A percentile compares a stretch with the other conserved stretches of the same genome.
Evolutionary conservation across 2,797 vertebrate genomes (phyloP).

Genomic region (Premnoplex brunnescens): DNA sequence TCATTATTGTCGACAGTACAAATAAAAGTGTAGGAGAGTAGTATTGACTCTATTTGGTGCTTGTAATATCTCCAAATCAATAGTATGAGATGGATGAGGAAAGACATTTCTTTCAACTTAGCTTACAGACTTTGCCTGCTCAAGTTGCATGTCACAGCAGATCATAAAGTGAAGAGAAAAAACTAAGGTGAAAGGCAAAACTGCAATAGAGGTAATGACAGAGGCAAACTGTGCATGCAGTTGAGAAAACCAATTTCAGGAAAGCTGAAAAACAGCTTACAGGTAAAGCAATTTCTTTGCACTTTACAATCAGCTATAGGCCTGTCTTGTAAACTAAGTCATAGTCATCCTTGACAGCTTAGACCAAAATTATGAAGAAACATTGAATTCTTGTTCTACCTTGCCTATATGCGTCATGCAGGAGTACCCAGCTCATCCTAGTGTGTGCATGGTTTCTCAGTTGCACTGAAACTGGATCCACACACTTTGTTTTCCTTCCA

Average conservation of each 20-base stretch:
- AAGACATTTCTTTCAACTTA: background rate
- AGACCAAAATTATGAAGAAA: background rate
- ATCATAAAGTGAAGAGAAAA: background rate
- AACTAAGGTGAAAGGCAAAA: background rate
- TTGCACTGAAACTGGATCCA: background rate
- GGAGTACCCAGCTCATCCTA: background rate
- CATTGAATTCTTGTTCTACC: background rate
- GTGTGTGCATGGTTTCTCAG: background rate
- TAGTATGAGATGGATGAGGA: background rate
- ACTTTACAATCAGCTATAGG: background rate
- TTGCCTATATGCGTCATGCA: background rate
- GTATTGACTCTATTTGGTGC: background rate
- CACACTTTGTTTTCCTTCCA: background rate
- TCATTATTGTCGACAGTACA: background rate
- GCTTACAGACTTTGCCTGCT: background rate
- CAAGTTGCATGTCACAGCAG: background rate
- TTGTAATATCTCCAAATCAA: background rate
- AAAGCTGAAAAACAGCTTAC: background rate
- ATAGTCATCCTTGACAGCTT: background rate
- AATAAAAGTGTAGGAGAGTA: background rate
- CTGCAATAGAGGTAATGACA: background rate
- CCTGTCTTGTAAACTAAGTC: background rate
- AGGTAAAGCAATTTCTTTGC: background rate
- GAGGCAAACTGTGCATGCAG: background rate
- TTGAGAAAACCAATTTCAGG: background rate